Base-by-base conservation (phyloP, 2,113 vertebrate genomes). In the Ginglymostoma cirratum region DNA sequence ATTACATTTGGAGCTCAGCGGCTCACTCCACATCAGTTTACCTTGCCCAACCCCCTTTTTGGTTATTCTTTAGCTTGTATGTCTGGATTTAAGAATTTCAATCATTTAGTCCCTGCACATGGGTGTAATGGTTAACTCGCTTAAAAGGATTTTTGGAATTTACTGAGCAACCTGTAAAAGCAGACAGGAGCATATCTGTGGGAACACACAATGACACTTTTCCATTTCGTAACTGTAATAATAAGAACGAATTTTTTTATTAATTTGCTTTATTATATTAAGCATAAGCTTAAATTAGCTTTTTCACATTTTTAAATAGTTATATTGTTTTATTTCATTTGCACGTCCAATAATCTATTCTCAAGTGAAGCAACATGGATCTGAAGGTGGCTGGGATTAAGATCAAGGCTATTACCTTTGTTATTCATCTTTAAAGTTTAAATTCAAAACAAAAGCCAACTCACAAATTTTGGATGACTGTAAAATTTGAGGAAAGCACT, bases 41-140 rank as follows among this genome's bases (percentile, higher is more conserved):
- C 67, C 69, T 72, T 72, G 12, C 27, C 94, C 42, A 76, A 70
- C 69, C 38, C 61, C 21, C 45, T 76, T 61, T 48, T 72, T 95
- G 15, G 94, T 76, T 95, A 95, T 52, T 95, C 42, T 72, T 72
- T 34, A 72, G 42, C 66, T 95, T 72, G 69, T 34, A n/a, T 95
- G 52, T 52, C 42, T 95, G 69, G 24, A 23, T 72, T 95, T 70
- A 72, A 67, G 69, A 95, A 95, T 95, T 76, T 67, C 69, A 95
- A 12, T 76, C 69, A 72, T 95, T 72, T 72, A 95, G 72, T 72
- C 72, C 42, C 12, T 95, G 38, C 42, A 52, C 67, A 27, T 72
- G 67, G 6, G 69, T 45, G 69, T 95, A 95, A 95, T 95, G 67
- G 65, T 95, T 95, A 95, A 95, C 66, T 70, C 24, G 21, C 93